Percentiles rank a stretch among this genome's conserved stretches.
Evolutionary conservation across 2,888 invertebrate species (phyloP).

Genomic region (Idaea straminata): DNA sequence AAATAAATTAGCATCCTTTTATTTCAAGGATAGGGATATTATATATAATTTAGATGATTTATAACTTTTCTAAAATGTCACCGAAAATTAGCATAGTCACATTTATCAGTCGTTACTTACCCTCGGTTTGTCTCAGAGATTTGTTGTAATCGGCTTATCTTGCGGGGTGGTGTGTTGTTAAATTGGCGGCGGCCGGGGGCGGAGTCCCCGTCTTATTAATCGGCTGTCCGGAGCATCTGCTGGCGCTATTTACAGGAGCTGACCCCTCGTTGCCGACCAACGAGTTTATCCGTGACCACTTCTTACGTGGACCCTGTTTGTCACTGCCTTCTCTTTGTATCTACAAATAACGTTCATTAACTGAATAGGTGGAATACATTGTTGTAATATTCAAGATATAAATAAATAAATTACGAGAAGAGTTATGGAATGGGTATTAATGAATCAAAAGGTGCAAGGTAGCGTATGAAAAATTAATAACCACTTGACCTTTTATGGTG

Average conservation of each 20-base stretch:
- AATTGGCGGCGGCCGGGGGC: conserved; percentile 58
- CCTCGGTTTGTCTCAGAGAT: conserved; percentile 52
- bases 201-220: conserved; percentile 73
- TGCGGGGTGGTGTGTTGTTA: conserved; percentile 49
- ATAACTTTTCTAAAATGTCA: conserved; percentile 24
- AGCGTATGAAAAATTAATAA: conserved; percentile 24
- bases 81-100: conserved; percentile 45
- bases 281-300: conserved; percentile 52
- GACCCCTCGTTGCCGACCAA: conserved; percentile 61
- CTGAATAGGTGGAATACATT: conserved; percentile 3
- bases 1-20: neutral
- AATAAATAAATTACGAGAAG: too few species aligned
- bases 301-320: conserved; percentile 48
- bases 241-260: conserved; percentile 58
- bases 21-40: neutral
- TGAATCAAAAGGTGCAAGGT: conserved; percentile 23
- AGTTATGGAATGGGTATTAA: neutral
- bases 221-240: conserved; percentile 78
- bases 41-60: neutral
- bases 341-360: conserved; percentile 29
- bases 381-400: neutral
- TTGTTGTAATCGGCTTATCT: conserved; percentile 63
- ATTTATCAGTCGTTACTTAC: conserved; percentile 30
- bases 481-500: conserved; percentile 21
- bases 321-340: conserved; percentile 32